These are phyloP conservation scores for Harpagifer antarcticus DNA, from an alignment of 2,797 vertebrate species.

Conservation along the genomic window DNA sequence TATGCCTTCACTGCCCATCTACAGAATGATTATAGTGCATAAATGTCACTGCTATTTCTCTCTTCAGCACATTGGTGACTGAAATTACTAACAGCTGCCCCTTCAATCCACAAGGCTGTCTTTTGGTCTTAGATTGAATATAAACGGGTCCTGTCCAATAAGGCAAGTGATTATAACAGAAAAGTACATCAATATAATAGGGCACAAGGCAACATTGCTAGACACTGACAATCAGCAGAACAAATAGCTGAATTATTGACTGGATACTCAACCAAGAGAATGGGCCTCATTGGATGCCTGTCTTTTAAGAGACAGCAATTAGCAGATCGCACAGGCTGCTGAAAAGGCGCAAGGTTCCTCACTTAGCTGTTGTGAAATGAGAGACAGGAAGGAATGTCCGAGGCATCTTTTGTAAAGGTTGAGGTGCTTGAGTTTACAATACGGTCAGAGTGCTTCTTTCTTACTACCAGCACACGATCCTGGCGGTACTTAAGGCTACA, in stretches of 20 bases:
- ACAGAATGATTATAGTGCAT: slow-evolving; percentile 9
- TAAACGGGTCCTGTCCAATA: slow-evolving; percentile 23
- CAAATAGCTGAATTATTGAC: slow-evolving; percentile 58
- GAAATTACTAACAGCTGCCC: slow-evolving; percentile 25
- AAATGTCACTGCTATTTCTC: not conserved
- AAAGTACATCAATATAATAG: slow-evolving; percentile 45
- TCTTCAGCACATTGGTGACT: slow-evolving; percentile 10
- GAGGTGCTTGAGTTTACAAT: slow-evolving; percentile 35
- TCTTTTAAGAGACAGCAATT: slow-evolving; percentile 68
- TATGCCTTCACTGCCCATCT: not conserved
- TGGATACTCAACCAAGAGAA: slow-evolving; percentile 51
- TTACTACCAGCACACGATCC: slow-evolving; percentile 13
- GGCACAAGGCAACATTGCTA: slow-evolving; percentile 15
- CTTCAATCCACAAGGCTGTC: slow-evolving; percentile 6
- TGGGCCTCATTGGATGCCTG: slow-evolving; percentile 52
- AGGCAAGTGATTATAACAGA: slow-evolving; percentile 31
- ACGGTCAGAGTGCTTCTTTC: slow-evolving; percentile 42
- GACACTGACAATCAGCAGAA: slow-evolving; percentile 53
- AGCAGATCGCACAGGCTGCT: slow-evolving; percentile 48
- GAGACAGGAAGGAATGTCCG: slow-evolving; percentile 36
- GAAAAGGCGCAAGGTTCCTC: slow-evolving; percentile 47
- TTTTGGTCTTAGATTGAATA: slow-evolving; percentile 40
- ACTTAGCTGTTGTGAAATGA: slow-evolving; percentile 46
- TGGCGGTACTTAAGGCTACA: slow-evolving; percentile 9
- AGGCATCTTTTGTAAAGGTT: slow-evolving; percentile 42